Base-by-base conservation (phyloP, 2,113 vertebrate genomes). In the Prolemur simus region DNA sequence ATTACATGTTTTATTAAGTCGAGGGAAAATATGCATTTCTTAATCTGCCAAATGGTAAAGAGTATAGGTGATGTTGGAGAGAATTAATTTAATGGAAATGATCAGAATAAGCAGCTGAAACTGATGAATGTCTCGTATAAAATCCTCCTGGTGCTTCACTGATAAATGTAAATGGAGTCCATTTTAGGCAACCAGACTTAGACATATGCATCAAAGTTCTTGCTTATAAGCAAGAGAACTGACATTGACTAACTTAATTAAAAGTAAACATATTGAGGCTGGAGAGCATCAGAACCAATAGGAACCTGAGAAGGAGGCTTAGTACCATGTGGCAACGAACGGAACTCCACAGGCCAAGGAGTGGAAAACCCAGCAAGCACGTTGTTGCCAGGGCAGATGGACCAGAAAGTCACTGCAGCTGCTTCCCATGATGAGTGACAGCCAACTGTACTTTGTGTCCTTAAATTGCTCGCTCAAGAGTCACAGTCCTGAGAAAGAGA, bases 51-150 rank as follows among this genome's bases (percentile, higher is more conserved):
- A 71, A 52, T 1, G 1, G 23, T 27, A 87, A 60, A 87, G 27
- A 49, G 29, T 39, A 92, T 7, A 69, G 32, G 21, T 80, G 23
- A n/a, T 58, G 18, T 64, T 54, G 68, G 52, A 3, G 42, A 82
- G 34, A 95, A 96, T 95, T 66, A 85, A 95, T 52, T 94, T 91
- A 60, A 84, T 32, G 6, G 29, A 21, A 32, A 69, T 89, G 64
- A 83, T 69, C 15, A 27, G 25, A 90, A 95, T 5, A 87, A 52
- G 47, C 23, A 89, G 89, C 73, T 39, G 60, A 58, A 54, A 60
- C 32, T 32, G 77, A 37, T 47, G 47, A 89, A 17, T 27, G 5
- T 66, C 8, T 69, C 45, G 13, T 13, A 18, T 84, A 78, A 71
- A 77, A 54, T 23, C 63, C 32, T 54, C 58, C 37, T 12, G 63